A percentile compares a stretch with the other conserved stretches of the same genome.
Evolutionary conservation across 2,113 vertebrate genomes (phyloP).

Genomic region (Corydoras maculifer): DNA sequence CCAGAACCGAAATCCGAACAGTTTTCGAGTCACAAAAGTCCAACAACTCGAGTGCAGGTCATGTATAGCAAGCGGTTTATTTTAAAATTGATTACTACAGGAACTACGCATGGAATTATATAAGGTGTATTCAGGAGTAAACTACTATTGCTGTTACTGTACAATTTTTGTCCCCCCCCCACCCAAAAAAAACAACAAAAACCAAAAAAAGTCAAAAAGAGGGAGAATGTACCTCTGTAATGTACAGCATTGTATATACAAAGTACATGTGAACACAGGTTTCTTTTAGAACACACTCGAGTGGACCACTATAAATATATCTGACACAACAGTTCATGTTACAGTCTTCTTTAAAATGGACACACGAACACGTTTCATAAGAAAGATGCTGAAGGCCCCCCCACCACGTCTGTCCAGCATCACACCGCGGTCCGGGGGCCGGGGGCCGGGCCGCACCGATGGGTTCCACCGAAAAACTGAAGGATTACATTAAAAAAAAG

Average conservation of each 20-base stretch:
- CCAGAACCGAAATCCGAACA: too few species aligned
- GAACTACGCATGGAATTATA: conserved; percentile 74
- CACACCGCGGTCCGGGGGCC: conserved; percentile 64
- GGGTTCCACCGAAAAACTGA: conserved; percentile 41
- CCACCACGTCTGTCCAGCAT: conserved; percentile 62
- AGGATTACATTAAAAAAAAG: conserved; percentile 36
- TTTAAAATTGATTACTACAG: conserved; percentile 64
- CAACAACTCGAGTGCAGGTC: neutral
- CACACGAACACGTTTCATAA: conserved; percentile 65
- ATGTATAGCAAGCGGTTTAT: conserved; percentile 74
- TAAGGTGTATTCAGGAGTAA: conserved; percentile 71
- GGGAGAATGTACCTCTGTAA: conserved; percentile 82
- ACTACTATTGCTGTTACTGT: conserved; percentile 83
- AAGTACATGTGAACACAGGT: conserved; percentile 84
- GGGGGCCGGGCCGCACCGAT: conserved; percentile 68
- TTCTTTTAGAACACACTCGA: conserved; percentile 67
- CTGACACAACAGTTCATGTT: conserved; percentile 63
- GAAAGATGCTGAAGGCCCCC: conserved; percentile 52
- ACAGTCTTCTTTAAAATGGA: conserved; percentile 62
- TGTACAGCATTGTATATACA: conserved; percentile 92
- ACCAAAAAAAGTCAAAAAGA: conserved; percentile 40
- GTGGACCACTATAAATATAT: conserved; percentile 76
- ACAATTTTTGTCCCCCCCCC: conserved; percentile 70
- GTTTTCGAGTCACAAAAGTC: too few species aligned
- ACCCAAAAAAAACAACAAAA: conserved; percentile 25